Conservation (phyloP, 2,888 invertebrate species). For the Mythimna impura region DNA sequence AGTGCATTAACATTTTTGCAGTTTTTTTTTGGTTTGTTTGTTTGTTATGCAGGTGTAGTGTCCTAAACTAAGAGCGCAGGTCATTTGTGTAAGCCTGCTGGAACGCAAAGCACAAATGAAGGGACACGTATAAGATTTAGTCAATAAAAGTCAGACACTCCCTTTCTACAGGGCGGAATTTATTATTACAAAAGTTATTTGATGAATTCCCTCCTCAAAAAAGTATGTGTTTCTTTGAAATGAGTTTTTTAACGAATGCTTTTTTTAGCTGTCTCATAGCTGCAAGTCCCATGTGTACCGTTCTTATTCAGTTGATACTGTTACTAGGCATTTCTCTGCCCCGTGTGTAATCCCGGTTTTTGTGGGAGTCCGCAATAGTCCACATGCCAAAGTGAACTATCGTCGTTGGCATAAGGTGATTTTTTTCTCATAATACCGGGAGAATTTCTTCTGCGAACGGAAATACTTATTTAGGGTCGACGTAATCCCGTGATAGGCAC, state of each 20-base stretch:
- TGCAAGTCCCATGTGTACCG: too few relatives aligned
- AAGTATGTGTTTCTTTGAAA: not conserved
- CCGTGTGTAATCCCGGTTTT: not conserved
- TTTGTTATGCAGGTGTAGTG: not conserved
- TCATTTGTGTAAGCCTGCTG: too few relatives aligned
- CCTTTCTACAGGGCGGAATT: too few relatives aligned
- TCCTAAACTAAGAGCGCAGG: not conserved
- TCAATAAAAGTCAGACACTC: too few relatives aligned
- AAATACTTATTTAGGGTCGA: conserved; percentile 8
- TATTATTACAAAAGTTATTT: too few relatives aligned
- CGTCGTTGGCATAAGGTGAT: not conserved
- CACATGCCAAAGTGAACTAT: not conserved
- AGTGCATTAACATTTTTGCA: conserved; percentile 5
- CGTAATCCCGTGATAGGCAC: not conserved
- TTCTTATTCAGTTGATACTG: not conserved
- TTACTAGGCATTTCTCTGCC: not conserved
- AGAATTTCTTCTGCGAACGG: conserved; percentile 4
- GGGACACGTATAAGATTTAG: too few relatives aligned
- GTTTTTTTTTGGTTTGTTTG: not conserved
- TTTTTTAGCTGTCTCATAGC: not conserved
- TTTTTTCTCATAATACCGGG: not conserved
- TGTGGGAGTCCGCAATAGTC: not conserved
- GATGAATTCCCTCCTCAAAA: too few relatives aligned
- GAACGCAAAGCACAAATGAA: too few relatives aligned
- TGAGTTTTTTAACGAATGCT: not conserved